Evolutionary conservation across 2,113 vertebrate species (phyloP), one percentile per base, ranked within the genome.

Genomic region (Hiodon alosoides): DNA sequence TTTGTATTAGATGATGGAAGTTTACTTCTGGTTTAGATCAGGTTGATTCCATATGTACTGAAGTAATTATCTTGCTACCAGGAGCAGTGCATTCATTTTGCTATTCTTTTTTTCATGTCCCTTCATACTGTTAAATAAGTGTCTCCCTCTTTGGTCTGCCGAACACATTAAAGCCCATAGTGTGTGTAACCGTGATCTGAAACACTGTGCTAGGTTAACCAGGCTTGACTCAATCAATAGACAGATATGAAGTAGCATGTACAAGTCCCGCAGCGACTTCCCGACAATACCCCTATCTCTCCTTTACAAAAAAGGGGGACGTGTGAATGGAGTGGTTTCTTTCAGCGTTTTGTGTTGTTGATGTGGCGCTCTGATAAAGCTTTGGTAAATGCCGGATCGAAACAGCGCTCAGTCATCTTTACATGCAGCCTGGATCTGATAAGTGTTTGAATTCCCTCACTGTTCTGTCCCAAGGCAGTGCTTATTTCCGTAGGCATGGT

Each of bases 141-240:
- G 65, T 67, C 65, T 67, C 46, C 46, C 48, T 67, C 46, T 6
- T 48, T 46, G 14, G 48, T 53, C 46, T 59, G 67, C 67, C 3
- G 47, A 75, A 48, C 47, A 60, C 66, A 46, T 53, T n/a, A 55
- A 53, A 60, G 67, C 55, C 55, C 7, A 7, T 0, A 7, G 67
- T n/a, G 67, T 17, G 48, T 64, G 48, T 73, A 65, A 73, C 31
- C 65, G 50, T 50, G 3, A 53, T 73, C 60, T 3, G 51, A 65
- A n/a, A 16, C 48, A 11, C 68, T 65, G 59, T 47, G 52, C 5
- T 5, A 61, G 16, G 53, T 69, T 64, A 76, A 62, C 71, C 62
- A 74, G 59, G 16, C 75, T 55, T 64, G 48, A 31, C 58, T 76
- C 64, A 16, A 62, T 76, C 71, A 55, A 55, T 53, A 13, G n/a